Percentiles rank a stretch among this genome's conserved stretches.
Conservation (phyloP, 1,140 invertebrate species). For the Papilio glaucus region DNA sequence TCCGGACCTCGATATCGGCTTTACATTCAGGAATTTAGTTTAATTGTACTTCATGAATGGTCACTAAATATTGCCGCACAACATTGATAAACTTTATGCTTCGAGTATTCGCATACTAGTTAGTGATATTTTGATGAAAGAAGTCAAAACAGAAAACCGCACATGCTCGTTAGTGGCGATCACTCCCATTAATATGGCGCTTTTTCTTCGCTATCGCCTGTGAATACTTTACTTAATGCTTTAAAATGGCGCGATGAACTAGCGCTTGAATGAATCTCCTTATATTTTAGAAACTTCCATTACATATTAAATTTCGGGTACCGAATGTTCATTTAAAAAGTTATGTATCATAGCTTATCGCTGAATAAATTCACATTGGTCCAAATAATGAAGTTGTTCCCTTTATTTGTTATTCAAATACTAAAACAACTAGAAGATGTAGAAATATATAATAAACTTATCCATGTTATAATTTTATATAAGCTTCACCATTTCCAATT, state of each 20-base stretch:
- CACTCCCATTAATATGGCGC: too few relatives aligned
- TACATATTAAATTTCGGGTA: not conserved
- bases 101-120: not conserved
- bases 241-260: too few relatives aligned
- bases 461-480: not conserved
- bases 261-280: too few relatives aligned
- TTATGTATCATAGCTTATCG: not conserved
- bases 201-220: not conserved
- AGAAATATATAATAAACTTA: too few relatives aligned
- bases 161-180: too few relatives aligned
- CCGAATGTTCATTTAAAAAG: not conserved
- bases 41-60: slow-evolving; percentile 13
- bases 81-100: not conserved
- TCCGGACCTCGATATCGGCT: slow-evolving; percentile 57
- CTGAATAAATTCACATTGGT: not conserved
- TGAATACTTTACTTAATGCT: too few relatives aligned
- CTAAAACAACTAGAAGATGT: too few relatives aligned
- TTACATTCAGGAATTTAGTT: slow-evolving; percentile 12
- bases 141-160: not conserved
- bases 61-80: not conserved
- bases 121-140: not conserved
- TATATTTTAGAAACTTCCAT: not conserved
- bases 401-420: too few relatives aligned
- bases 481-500: slow-evolving; percentile 53
- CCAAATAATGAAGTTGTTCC: not conserved